These are phyloP conservation scores for Manis pentadactyla DNA, from an alignment of 2,797 vertebrate species.

Conservation along the genomic window DNA sequence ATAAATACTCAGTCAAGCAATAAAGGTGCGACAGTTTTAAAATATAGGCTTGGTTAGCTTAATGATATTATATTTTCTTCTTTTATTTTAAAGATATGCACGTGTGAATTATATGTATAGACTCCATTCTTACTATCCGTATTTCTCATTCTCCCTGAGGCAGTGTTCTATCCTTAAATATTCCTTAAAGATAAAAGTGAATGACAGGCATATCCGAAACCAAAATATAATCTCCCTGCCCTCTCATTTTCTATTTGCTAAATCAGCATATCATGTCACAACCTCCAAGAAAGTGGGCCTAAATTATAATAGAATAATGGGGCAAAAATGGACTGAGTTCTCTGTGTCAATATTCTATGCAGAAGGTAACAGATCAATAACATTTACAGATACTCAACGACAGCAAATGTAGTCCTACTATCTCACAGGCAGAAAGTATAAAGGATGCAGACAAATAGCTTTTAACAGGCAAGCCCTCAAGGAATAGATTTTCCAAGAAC, in stretches of 20 bases:
- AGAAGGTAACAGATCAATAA: neutral
- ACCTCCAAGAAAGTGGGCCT: neutral
- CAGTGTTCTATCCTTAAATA: neutral
- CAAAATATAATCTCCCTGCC: neutral
- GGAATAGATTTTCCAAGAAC: neutral
- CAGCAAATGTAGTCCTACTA: neutral
- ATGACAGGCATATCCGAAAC: neutral
- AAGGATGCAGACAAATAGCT: neutral
- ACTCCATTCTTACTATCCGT: slow-evolving; percentile 14
- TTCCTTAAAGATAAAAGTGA: slow-evolving; percentile 33
- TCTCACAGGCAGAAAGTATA: neutral
- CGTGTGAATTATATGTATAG: slow-evolving; percentile 1
- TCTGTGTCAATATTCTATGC: neutral
- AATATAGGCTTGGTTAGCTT: slow-evolving; percentile 86
- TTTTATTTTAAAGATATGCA: slow-evolving; percentile 83
- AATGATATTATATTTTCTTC: slow-evolving; percentile 84
- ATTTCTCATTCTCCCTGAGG: slow-evolving; percentile 22
- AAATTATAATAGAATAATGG: neutral
- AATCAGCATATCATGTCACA: neutral
- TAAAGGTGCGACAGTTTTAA: slow-evolving; percentile 84
- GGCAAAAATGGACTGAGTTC: neutral
- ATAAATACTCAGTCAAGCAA: slow-evolving; percentile 84
- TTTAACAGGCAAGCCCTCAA: neutral
- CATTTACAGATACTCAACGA: neutral
- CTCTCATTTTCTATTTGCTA: slow-evolving; percentile 12